These are phyloP conservation scores for Andinoacara biseriatus DNA, from an alignment of 2,113 vertebrate genomes.

Conservation along the genomic window DNA sequence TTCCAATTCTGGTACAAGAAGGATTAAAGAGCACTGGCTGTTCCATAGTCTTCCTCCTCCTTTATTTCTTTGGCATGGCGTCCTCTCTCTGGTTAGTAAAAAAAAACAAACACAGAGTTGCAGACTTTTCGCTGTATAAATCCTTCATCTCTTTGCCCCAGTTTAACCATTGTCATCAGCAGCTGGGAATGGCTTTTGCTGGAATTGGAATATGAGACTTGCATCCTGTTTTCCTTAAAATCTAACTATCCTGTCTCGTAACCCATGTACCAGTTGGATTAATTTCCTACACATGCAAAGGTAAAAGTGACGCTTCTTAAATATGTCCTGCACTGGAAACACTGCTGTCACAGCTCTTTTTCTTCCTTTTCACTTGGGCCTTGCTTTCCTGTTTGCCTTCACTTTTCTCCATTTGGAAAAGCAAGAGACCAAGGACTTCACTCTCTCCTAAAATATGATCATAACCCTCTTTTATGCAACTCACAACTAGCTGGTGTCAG, in stretches of 20 bases:
- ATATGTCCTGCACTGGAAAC: slow-evolving; percentile 34
- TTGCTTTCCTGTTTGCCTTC: slow-evolving; percentile 58
- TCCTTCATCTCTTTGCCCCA: slow-evolving; percentile 19
- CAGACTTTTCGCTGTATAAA: neutral
- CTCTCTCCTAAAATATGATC: slow-evolving; percentile 19
- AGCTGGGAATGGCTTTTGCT: slow-evolving; percentile 24
- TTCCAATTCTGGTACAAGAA: slow-evolving; percentile 96
- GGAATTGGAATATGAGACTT: slow-evolving; percentile 53
- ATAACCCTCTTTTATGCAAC: slow-evolving; percentile 18
- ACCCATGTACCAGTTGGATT: slow-evolving; percentile 51
- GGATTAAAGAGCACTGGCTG: slow-evolving; percentile 99
- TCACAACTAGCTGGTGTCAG: neutral
- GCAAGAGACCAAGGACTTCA: slow-evolving; percentile 6
- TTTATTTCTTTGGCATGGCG: slow-evolving; percentile 99
- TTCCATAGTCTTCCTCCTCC: slow-evolving; percentile 98
- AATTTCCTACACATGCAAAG: slow-evolving; percentile 33
- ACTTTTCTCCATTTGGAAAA: slow-evolving; percentile 20
- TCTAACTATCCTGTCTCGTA: slow-evolving; percentile 56
- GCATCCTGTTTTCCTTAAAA: slow-evolving; percentile 67
- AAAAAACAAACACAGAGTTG: neutral
- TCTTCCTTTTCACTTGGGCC: slow-evolving; percentile 51
- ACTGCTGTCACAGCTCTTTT: slow-evolving; percentile 50
- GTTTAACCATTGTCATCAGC: slow-evolving; percentile 37
- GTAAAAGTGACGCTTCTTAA: slow-evolving; percentile 26
- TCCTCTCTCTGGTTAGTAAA: slow-evolving; percentile 94